Percentiles rank a stretch among this genome's conserved stretches.
Conservation (phyloP, 2,113 vertebrate genomes). For the Perca schrenkii region DNA sequence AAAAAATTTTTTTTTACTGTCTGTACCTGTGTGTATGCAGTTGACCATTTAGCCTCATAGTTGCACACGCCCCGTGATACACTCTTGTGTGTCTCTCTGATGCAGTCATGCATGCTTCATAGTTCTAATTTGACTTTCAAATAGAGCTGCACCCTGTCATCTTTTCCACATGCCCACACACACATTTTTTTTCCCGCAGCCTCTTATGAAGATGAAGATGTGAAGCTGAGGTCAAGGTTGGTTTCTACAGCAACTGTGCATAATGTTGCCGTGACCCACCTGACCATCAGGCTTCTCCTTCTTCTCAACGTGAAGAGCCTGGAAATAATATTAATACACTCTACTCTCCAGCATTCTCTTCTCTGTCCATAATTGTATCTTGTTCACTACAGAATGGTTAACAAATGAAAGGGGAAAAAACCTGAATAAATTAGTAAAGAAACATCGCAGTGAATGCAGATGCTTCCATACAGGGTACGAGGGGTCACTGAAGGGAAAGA, state of each 20-base stretch:
- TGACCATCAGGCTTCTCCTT: slow-evolving; percentile 46
- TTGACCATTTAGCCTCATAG: slow-evolving; percentile 21
- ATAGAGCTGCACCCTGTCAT: slow-evolving; percentile 62
- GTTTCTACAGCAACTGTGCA: slow-evolving; percentile 69
- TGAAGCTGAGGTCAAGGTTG: slow-evolving; percentile 67
- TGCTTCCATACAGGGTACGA: not conserved
- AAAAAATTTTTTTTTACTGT: not conserved
- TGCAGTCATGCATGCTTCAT: slow-evolving; percentile 62
- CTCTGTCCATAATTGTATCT: too few relatives aligned
- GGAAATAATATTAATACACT: not conserved
- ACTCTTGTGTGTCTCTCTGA: slow-evolving; percentile 21
- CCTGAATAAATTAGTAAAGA: not conserved
- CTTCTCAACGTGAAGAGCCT: slow-evolving; percentile 14
- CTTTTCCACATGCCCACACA: slow-evolving; percentile 59
- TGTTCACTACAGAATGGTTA: not conserved
- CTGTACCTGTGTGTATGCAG: slow-evolving; percentile 11
- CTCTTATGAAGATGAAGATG: slow-evolving; percentile 61
- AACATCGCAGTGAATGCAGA: not conserved
- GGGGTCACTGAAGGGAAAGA: not conserved
- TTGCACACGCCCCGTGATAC: not conserved
- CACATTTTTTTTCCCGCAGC: slow-evolving; percentile 2
- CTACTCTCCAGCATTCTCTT: not conserved
- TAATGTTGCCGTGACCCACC: slow-evolving; percentile 54
- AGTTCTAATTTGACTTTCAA: slow-evolving; percentile 77
- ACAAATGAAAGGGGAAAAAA: not conserved